Percentiles rank a stretch among this genome's conserved stretches.
These are phyloP conservation scores for Ardeotis arabs DNA, from an alignment of 2,113 vertebrate genomes.

Conservation along the genomic window DNA sequence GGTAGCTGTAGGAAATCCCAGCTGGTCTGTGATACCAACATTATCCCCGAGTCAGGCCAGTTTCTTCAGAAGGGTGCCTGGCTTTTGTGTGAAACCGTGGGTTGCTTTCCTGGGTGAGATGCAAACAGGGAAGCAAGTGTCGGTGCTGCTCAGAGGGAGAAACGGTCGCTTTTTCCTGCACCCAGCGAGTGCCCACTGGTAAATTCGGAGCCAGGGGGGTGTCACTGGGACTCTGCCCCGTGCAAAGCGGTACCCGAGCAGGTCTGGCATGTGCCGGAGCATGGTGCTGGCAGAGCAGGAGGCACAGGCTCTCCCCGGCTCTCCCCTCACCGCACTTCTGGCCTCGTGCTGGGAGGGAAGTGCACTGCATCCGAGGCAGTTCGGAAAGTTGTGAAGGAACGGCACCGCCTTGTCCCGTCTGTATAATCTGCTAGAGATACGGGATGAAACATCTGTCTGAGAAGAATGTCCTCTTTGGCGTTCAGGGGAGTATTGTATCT, in stretches of 20 bases:
- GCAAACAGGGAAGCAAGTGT: not conserved
- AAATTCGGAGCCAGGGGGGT: rapidly evolving
- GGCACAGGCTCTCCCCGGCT: rapidly evolving
- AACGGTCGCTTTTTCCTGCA: not conserved
- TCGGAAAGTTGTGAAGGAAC: not conserved
- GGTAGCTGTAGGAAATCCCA: not conserved
- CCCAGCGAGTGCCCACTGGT: rapidly evolving
- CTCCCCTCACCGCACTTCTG: rapidly evolving
- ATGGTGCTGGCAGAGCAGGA: no score
- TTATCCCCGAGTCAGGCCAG: not conserved
- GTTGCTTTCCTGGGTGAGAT: not conserved
- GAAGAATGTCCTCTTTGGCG: not conserved
- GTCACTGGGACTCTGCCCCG: no score
- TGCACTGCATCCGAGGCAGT: rapidly evolving
- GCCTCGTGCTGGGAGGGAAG: not conserved
- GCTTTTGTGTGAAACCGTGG: not conserved
- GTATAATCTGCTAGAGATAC: not conserved
- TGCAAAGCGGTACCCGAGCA: rapidly evolving
- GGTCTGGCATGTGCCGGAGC: rapidly evolving
- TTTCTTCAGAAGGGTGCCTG: rapidly evolving
- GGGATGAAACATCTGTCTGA: not conserved
- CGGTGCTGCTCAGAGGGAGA: not conserved
- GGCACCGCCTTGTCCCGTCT: rapidly evolving
- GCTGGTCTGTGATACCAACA: no score
- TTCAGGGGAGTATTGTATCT: not conserved